Evolutionary conservation across 2,797 vertebrate genomes (phyloP).

Genomic region (Okamejei kenojei): DNA sequence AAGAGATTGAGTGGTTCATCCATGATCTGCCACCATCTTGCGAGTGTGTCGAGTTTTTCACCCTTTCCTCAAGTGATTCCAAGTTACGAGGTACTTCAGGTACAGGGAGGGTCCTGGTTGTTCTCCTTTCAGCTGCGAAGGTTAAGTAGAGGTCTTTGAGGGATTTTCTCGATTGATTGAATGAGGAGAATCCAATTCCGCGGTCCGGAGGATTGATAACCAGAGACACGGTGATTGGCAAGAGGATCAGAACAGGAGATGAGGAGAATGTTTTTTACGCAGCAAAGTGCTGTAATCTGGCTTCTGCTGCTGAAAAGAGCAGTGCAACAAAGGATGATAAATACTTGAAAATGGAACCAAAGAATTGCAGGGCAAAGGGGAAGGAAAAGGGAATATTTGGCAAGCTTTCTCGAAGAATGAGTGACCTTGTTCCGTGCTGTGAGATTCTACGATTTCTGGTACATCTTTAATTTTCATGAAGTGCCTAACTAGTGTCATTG

Average conservation of each 20-base stretch:
- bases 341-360: neutral
- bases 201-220: neutral
- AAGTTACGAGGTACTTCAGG: neutral
- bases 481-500: conserved; percentile 20
- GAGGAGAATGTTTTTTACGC: neutral
- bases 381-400: neutral
- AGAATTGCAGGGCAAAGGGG: neutral
- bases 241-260: neutral
- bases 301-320: neutral
- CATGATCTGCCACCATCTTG: neutral
- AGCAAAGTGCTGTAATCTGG: neutral
- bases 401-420: neutral
- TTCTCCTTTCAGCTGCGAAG: neutral
- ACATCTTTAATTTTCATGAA: conserved; percentile 25
- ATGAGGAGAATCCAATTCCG: neutral
- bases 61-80: neutral
- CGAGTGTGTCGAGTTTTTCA: neutral
- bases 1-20: neutral
- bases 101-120: too few species aligned
- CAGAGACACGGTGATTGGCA: neutral
- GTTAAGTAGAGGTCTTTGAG: neutral
- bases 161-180: neutral
- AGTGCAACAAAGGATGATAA: neutral
- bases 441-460: neutral
- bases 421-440: neutral